Evolutionary conservation across 2,797 vertebrate species (phyloP), one percentile per base, ranked within the genome.

Genomic region (Chelon labrosus): DNA sequence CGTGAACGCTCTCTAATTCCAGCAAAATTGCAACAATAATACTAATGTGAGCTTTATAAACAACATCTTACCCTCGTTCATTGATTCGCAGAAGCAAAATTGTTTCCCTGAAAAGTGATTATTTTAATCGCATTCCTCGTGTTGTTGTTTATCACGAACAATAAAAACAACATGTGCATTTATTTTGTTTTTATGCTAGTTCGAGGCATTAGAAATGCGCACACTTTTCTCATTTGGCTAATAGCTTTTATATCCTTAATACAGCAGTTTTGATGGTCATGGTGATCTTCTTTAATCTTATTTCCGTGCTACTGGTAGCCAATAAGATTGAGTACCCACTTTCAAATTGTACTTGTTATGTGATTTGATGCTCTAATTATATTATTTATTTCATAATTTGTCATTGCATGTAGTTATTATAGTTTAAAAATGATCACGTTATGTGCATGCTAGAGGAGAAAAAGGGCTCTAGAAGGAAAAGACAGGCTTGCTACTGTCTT

Each of bases 401-500:
- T 51, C 37, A 59, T 44, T 7, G 16, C 57, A 10, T 57, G 9
- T 27, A n/a, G 10, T 66, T 42, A 46, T 55, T 54, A 37, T 39
- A 56, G 27, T 2, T 31, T 49, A 27, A 68, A 71, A 69, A 58
- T 19, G 0, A 60, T 47, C 22, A 8, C 67, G 76, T 22, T 41
- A 50, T 41, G 7, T 63, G 25, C 59, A 65, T 57, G 58, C 65
- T 53, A 82, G 6, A 53, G 44, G 66, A 52, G 8, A 76, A 74
- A 84, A 67, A 66, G 69, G 22, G 39, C 64, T 50, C 70, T 83
- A 51, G 17, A 57, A 65, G 42, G 55, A 62, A 74, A 35, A 69
- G 38, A 63, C 47, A 75, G 51, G 49, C 61, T 70, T 66, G 70
- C 59, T 70, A 50, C 52, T 73, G 58, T 53, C 76, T 76, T 57